phyloP scores from a whole-genome alignment of 2,888 invertebrate genomes.

The Glyphotaelius pellucidus region DNA sequence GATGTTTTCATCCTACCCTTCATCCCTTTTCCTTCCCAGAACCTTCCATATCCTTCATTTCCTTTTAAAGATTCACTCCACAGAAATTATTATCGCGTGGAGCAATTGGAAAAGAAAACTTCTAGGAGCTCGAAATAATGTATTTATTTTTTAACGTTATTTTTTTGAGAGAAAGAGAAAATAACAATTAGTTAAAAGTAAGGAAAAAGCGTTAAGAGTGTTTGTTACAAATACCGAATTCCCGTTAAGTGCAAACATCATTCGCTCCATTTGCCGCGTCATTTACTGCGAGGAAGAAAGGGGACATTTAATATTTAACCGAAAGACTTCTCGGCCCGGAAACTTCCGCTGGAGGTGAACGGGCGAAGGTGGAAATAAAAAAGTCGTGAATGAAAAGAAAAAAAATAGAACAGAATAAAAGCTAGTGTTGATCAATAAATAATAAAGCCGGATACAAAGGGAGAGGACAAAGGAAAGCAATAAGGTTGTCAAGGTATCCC shows the following conservation, averaged over 20 bases:
- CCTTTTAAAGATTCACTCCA: too few relatives aligned
- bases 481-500: background rate
- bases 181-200: slow-evolving; percentile 2
- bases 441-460: slow-evolving; percentile 38
- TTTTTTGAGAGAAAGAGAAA: background rate
- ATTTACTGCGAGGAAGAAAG: slow-evolving; percentile 4
- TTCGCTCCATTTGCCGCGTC: slow-evolving; percentile 42
- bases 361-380: slow-evolving; percentile 27
- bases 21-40: too few relatives aligned
- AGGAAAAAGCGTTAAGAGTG: background rate
- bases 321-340: slow-evolving; percentile 25
- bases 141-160: background rate
- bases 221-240: background rate
- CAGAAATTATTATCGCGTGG: too few relatives aligned
- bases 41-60: too few relatives aligned
- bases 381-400: slow-evolving; percentile 38
- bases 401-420: slow-evolving; percentile 21
- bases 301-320: slow-evolving; percentile 32
- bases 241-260: slow-evolving; percentile 39
- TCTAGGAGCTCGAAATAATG: too few relatives aligned
- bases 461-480: slow-evolving; percentile 20
- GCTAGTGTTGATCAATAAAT: slow-evolving; percentile 43
- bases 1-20: too few relatives aligned
- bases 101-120: too few relatives aligned
- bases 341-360: slow-evolving; percentile 29